Evolutionary conservation across 2,888 invertebrate species (phyloP), one percentile per base, ranked within the genome.

Genomic region (Vannuccia rotundouncinata): DNA sequence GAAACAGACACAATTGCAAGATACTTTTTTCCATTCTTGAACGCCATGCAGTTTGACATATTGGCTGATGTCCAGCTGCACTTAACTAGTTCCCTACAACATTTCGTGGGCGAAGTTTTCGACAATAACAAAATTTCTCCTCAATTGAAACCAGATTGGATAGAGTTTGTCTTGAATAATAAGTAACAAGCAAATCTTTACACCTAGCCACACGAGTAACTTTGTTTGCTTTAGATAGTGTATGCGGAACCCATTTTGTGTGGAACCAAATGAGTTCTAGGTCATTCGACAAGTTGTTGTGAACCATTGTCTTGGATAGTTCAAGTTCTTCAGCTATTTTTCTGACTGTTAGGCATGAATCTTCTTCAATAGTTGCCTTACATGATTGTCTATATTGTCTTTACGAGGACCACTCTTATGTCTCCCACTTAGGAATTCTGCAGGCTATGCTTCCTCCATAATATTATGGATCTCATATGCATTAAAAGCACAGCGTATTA

Each of bases 1-100:
- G 75, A 75, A 75, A 31, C 75, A 31, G 75, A 22, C 31, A 75
- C 31, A 75, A 75, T 75, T 31, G 31, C 75, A 75, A 75, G 75
- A 31, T 75, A 31, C 2, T 75, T 75, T 75, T 75, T 31, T 75
- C 75, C 29, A 75, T 75, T 29, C 27, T 31, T 29, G 75, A 75
- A 2, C 73, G 22, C 28, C 29, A 27, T 31, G 75, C 75, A 29
- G 75, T 75, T 31, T 31, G 75, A 31, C 75, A n/a, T 75, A 31
- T 75, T 75, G 29, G 30, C 75, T 75, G 30, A 31, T 75, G 17
- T 31, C 75, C 75, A 75, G 30, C 75, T 75, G 75, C 75, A 75
- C 75, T 75, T 75, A 75, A 31, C 75, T 29, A 75, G 31, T 31
- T 75, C 30, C 75, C 31, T 31, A 75, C 31, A 29, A 31, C 31